Base-by-base conservation (phyloP, 1,140 invertebrate species). In the Heliothis virescens region DNA sequence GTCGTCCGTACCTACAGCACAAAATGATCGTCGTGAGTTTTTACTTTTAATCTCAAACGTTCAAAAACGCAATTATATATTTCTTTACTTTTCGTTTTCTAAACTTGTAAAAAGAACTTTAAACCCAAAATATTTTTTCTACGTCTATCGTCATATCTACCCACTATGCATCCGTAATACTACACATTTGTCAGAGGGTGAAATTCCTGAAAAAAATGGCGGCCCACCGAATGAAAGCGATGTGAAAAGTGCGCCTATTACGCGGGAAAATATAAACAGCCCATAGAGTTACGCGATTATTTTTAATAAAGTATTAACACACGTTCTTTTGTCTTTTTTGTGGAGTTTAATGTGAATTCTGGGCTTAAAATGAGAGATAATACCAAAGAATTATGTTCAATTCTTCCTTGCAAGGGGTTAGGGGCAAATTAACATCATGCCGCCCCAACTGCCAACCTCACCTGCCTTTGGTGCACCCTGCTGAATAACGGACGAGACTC, bases 161-260 rank as follows among this genome's bases (percentile, higher is more conserved):
- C 60, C 74, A 63, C 60, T 65, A 29, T 41, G 74, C 59, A 60
- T 12, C 50, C 18, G 48, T 65, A 76, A 76, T 76, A 76, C 74
- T 76, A 52, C 59, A 65, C 74, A 76, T 76, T 76, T 65, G 73
- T 76, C 59, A 76, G 59, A 41, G 57, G 18, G 73, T 29, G 60
- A 76, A 76, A 76, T 76, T 76, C 55, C 15, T 21, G 9, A 47
- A 76, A 76, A 76, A 76, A 63, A 63, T 76, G 55, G 57, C 47
- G 59, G 29, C 59, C 59, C 55, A 48, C 59, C 57, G 74, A 63
- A 76, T 76, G 59, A 65, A 76, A 76, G 59, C 59, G 47, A 76
- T 65, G 59, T 65, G 60, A 65, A 63, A 76, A 76, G 74, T 65
- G 74, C 48, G 50, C 60, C 41, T 76, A 76, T 65, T 65, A 55